Percentiles rank a stretch among this genome's conserved stretches.
These are phyloP conservation scores for Bursaphelenchus okinawaensis DNA, from an alignment of 2,888 invertebrate species.

Conservation along the genomic window DNA sequence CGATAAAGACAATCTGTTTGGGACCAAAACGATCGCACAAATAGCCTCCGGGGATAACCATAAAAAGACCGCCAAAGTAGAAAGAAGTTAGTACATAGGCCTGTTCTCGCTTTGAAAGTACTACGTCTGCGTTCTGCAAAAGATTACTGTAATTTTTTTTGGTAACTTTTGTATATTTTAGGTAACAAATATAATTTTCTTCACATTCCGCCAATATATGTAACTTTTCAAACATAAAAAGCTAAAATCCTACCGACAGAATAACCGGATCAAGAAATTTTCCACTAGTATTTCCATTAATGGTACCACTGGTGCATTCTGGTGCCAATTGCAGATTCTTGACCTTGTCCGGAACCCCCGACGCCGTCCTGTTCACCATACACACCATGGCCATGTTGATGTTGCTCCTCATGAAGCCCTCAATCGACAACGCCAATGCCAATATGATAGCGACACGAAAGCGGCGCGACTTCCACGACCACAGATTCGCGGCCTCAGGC, in stretches of 20 bases:
- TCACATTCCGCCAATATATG: too few species aligned
- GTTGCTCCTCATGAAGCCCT: conserved; percentile 55
- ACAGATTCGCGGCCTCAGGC: conserved; percentile 19
- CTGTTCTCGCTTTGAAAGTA: conserved; percentile 45
- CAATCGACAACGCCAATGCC: conserved; percentile 54
- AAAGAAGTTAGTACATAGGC: conserved; percentile 52
- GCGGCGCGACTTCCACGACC: conserved; percentile 43
- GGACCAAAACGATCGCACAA: conserved; percentile 40
- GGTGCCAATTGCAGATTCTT: background rate
- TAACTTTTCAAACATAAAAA: too few species aligned
- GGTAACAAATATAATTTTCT: too few species aligned
- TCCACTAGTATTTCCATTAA: background rate
- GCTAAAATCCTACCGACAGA: background rate
- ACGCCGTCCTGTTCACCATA: conserved; percentile 48
- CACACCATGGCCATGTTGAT: conserved; percentile 54
- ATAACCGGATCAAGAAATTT: background rate
- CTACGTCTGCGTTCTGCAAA: conserved; percentile 40
- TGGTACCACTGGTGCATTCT: background rate
- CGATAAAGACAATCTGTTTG: conserved; percentile 42
- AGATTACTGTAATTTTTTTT: too few species aligned
- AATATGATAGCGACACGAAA: conserved; percentile 46
- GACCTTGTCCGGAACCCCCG: conserved; percentile 17
- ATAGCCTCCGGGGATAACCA: conserved; percentile 33
- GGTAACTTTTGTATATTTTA: too few species aligned
- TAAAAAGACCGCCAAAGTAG: conserved; percentile 34